A percentile compares a stretch with the other conserved stretches of the same genome.
Evolutionary conservation across 2,888 invertebrate species (phyloP).

Genomic region (Cerastoderma edule): DNA sequence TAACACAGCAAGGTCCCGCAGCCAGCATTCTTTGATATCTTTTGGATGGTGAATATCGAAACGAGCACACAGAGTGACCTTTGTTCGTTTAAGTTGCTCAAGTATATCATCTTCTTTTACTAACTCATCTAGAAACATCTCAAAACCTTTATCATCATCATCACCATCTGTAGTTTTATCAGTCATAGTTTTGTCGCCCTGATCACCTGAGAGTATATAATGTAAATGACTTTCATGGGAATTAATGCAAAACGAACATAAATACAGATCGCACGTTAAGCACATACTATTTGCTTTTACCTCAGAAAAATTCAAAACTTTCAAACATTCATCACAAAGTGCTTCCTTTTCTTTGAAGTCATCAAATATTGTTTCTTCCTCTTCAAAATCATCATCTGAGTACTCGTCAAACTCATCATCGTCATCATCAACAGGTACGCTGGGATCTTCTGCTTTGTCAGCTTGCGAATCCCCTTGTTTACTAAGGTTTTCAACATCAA

Average conservation of each 20-base stretch:
- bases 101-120: background rate
- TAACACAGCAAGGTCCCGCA: background rate
- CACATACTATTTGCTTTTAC: background rate
- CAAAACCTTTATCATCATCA: background rate
- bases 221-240: background rate
- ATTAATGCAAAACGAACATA: background rate
- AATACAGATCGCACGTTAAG: background rate
- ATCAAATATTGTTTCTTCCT: no score
- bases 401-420: no score
- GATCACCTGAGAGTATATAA: no score
- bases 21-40: slow-evolving; percentile 8
- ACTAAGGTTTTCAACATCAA: no score
- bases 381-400: no score
- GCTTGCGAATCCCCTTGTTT: no score
- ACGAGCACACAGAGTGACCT: background rate
- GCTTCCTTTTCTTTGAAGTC: no score
- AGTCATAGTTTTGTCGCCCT: no score
- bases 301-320: background rate
- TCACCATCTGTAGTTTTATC: no score
- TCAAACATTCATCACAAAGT: background rate
- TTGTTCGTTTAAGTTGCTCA: background rate
- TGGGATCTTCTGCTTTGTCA: no score
- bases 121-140: background rate
- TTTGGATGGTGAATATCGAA: slow-evolving; percentile 1
- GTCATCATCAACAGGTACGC: no score